phyloP scores from a whole-genome alignment of 2,888 invertebrate genomes.

The Hoplodrina blanda region DNA sequence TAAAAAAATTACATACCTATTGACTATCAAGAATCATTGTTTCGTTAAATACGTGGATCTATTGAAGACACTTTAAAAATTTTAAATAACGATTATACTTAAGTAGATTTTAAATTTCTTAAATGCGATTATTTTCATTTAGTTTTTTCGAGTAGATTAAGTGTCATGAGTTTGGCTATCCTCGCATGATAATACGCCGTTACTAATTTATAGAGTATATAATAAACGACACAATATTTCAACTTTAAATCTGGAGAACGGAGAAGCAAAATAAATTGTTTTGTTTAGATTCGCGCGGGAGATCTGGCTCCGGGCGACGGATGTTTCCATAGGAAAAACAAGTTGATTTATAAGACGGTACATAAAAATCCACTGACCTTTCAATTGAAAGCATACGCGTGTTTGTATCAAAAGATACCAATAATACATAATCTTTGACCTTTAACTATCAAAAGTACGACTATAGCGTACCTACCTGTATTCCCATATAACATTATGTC shows the following conservation, averaged over 20 bases:
- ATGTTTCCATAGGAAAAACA: constrained; percentile 27
- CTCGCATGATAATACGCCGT: neutral
- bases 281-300: constrained; percentile 45
- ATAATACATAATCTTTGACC: constrained; percentile 42
- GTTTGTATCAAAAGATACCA: constrained; percentile 6
- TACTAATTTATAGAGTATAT: constrained; percentile 1
- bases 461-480: neutral
- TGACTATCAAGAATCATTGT: no score
- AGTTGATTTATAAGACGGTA: constrained; percentile 35
- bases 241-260: neutral
- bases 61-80: neutral
- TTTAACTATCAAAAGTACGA: constrained; percentile 28
- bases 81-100: neutral
- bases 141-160: neutral
- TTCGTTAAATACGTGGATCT: no score
- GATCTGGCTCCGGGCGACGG: constrained; percentile 15
- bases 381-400: constrained; percentile 2
- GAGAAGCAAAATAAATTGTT: constrained; percentile 24
- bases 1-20: no score
- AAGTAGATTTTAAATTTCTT: neutral
- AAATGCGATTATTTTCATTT: neutral
- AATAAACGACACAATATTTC: constrained; percentile 9
- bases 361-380: constrained; percentile 18
- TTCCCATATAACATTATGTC: constrained; percentile 25
- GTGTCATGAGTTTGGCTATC: neutral